Conservation (phyloP, 2,113 vertebrate species). For the Thunnus maccoyii region DNA sequence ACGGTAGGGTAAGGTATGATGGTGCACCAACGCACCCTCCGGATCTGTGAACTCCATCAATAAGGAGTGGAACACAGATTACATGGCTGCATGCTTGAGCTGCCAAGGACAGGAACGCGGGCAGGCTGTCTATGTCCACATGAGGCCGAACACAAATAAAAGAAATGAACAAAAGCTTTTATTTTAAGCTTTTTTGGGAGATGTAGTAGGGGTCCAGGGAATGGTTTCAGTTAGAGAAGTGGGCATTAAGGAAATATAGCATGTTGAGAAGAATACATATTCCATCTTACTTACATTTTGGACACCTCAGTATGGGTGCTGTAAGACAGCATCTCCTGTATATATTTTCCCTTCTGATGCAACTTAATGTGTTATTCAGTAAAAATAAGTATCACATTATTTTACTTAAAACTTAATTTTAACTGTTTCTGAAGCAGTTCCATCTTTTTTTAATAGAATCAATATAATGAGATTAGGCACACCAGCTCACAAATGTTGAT, state of each 20-base stretch:
- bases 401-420: not conserved
- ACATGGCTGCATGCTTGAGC: conserved; percentile 65
- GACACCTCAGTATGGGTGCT: not conserved
- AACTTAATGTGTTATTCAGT: not conserved
- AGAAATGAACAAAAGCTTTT: conserved; percentile 47
- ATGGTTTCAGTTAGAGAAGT: not conserved
- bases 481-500: not conserved
- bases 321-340: not conserved
- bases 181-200: conserved; percentile 12
- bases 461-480: not conserved
- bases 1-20: conserved; percentile 38
- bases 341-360: not conserved
- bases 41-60: conserved; percentile 68
- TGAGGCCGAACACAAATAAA: conserved; percentile 53
- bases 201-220: not conserved
- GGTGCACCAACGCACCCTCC: conserved; percentile 43
- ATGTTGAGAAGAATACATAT: conserved; percentile 13
- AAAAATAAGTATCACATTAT: not conserved
- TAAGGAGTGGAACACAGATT: conserved; percentile 71
- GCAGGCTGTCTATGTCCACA: conserved; percentile 41
- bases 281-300: not conserved
- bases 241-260: not conserved
- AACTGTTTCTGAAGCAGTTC: not conserved
- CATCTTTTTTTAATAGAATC: not conserved
- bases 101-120: conserved; percentile 55